Evolutionary conservation across 2,888 invertebrate genomes (phyloP).

Genomic region (Epistrophe eligans): DNA sequence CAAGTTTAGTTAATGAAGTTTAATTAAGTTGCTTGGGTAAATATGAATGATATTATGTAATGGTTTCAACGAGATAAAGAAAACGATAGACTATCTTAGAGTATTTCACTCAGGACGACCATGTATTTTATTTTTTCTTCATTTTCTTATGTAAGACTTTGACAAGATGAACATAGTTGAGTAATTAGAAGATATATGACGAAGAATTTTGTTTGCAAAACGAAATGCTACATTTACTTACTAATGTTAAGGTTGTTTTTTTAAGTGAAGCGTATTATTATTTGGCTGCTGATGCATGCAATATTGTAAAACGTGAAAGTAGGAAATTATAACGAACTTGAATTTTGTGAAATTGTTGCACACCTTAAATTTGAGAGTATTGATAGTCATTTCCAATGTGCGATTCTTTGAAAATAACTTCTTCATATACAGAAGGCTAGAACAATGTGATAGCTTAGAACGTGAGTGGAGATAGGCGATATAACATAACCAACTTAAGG

Average conservation of each 20-base stretch:
- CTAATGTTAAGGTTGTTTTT: no score
- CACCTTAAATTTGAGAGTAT: no score
- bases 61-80: conserved; percentile 9
- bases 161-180: conserved; percentile 1
- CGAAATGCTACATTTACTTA: neutral
- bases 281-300: no score
- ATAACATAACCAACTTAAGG: no score
- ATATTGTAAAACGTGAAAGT: no score
- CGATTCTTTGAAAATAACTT: no score
- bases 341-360: no score
- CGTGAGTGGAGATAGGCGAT: no score
- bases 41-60: conserved; percentile 39
- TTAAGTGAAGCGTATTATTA: neutral
- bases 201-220: neutral
- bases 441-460: no score
- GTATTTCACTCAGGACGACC: neutral
- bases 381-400: no score
- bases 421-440: no score
- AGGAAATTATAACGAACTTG: no score
- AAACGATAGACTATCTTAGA: neutral
- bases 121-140: neutral
- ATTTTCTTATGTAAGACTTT: neutral
- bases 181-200: neutral
- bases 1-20: conserved; percentile 53
- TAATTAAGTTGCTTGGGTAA: conserved; percentile 36